Base-by-base conservation (phyloP, 1,140 invertebrate genomes). In the Drosophila novamexicana region DNA sequence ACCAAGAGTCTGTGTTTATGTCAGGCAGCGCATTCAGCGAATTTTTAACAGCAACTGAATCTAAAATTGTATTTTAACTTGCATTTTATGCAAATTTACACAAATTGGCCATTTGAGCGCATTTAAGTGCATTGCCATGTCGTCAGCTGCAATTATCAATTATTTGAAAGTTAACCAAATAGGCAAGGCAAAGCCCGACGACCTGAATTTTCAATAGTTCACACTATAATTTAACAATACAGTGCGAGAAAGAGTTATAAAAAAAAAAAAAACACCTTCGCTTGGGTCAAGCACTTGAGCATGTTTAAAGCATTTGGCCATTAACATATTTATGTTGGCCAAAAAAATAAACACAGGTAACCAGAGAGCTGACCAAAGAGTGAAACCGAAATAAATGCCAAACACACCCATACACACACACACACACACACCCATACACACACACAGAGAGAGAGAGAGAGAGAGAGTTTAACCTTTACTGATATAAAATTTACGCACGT, bases 401-500 rank as follows among this genome's bases (percentile, higher is more conserved):
- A 47, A 49, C 42, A 32, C 49, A n/a, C 47, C 12, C 9, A n/a
- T 1, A 32, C 47, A 32, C 22, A 50, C 22, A 7, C 16, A 36
- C 8, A 52, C 32, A 22, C 12, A 47, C 6, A 9, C 40, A 58
- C 18, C 1, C 18, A 22, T 3, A 22, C 22, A 22, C 2, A 3
- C 2, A 22, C 1, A 22, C 10, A 9, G 16, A 18, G 56, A 18
- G 18, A 22, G 1, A 3, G 2, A 22, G 22, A 22, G 14, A 9
- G 16, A 18, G 56, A 12, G 36, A 37, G 10, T 44, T 37, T 64
- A 58, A 50, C 67, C 54, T 45, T 65, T 73, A 73, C 73, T 73
- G 56, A 76, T 73, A 76, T 44, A 76, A 76, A 72, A 73, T 73
- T 61, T 59, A 73, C 69, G 74, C 74, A 76, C 74, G 69, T 76